Conservation (phyloP, 2,888 invertebrate species). For the Pteria penguin region DNA sequence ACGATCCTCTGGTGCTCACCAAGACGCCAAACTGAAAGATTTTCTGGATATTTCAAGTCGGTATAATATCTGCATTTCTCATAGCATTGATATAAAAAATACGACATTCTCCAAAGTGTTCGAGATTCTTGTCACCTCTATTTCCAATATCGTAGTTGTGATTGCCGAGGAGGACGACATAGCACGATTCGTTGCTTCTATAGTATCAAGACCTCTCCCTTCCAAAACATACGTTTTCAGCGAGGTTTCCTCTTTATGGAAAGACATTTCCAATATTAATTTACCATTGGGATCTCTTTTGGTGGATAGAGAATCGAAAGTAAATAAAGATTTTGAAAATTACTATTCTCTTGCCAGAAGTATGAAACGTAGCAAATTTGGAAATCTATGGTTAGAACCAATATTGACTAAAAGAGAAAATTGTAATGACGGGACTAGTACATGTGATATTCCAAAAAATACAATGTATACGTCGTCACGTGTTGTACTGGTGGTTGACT, state of each 20-base stretch:
- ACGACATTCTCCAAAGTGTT: background rate
- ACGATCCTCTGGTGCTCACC: constrained; percentile 43
- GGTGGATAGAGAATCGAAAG: constrained; percentile 43
- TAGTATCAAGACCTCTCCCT: constrained; percentile 39
- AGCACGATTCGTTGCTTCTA: constrained; percentile 41
- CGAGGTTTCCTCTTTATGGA: constrained; percentile 46
- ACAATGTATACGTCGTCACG: constrained; percentile 47
- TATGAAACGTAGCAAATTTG: background rate
- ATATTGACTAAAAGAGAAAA: constrained; percentile 30
- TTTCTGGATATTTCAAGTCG: constrained; percentile 46
- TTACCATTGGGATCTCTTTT: constrained; percentile 52
- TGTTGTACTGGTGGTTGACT: constrained; percentile 60
- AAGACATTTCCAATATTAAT: constrained; percentile 36
- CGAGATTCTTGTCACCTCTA: constrained; percentile 10
- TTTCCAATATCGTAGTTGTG: constrained; percentile 43
- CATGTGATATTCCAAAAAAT: constrained; percentile 10
- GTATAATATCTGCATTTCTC: constrained; percentile 54
- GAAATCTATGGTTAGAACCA: constrained; percentile 44
- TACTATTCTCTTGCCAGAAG: constrained; percentile 20
- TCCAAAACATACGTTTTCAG: constrained; percentile 52
- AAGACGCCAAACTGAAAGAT: constrained; percentile 28
- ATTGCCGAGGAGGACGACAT: constrained; percentile 45
- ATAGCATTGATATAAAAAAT: background rate
- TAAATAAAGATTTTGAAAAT: constrained; percentile 46
- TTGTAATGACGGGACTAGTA: constrained; percentile 11